Percentiles rank a stretch among this genome's conserved stretches.
Evolutionary conservation across 2,797 vertebrate species (phyloP).

Genomic region (Mastacembelus armatus): DNA sequence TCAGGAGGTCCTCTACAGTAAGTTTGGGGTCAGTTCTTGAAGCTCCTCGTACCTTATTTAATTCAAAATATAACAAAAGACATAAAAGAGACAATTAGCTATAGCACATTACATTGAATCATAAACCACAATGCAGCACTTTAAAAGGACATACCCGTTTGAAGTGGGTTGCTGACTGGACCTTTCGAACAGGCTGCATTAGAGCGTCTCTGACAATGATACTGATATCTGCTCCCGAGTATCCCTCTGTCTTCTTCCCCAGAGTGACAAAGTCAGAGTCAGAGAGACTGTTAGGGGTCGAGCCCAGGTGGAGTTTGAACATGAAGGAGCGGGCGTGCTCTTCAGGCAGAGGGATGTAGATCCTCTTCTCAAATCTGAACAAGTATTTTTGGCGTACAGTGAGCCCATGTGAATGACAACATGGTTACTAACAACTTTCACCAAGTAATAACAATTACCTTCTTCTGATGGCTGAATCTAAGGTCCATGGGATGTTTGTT

Average conservation of each 20-base stretch:
- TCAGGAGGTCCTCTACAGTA: constrained; percentile 89
- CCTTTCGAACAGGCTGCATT: constrained; percentile 98
- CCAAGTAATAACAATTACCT: constrained; percentile 79
- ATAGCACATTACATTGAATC: neutral
- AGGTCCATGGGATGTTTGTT: constrained; percentile 98
- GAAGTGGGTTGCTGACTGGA: constrained; percentile 98
- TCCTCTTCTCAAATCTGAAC: constrained; percentile 97
- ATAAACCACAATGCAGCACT: neutral
- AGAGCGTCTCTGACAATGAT: constrained; percentile 96
- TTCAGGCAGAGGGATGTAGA: constrained; percentile 98
- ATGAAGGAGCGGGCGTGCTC: constrained; percentile 93
- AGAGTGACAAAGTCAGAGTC: constrained; percentile 90
- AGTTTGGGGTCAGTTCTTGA: constrained; percentile 86
- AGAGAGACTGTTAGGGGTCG: constrained; percentile 86
- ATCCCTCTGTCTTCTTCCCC: constrained; percentile 92
- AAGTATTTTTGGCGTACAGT: constrained; percentile 19
- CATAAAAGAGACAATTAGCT: constrained; percentile 1
- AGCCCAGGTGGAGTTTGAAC: constrained; percentile 95
- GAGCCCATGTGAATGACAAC: constrained; percentile 23
- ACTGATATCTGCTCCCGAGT: constrained; percentile 96
- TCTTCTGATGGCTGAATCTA: constrained; percentile 98
- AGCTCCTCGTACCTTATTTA: constrained; percentile 86
- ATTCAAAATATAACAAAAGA: neutral
- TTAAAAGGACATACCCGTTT: constrained; percentile 86
- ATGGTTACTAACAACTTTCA: neutral